Conservation (phyloP, 1,140 invertebrate species). For the Eumeta japonica region DNA sequence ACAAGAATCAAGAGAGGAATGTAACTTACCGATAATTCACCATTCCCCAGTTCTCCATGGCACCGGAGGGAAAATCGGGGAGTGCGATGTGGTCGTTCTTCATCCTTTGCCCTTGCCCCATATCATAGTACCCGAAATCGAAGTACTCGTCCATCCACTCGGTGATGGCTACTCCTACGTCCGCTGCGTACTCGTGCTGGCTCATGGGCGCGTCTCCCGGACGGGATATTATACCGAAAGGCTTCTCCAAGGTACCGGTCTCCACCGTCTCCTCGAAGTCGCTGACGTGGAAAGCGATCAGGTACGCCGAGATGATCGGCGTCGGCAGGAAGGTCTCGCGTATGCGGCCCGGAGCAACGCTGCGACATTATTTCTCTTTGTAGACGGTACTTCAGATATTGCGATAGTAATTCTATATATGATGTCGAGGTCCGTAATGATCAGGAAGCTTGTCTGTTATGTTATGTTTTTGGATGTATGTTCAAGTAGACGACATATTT, state of each 20-base stretch:
- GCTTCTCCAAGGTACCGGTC: slow-evolving; percentile 32
- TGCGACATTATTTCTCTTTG: slow-evolving; percentile 15
- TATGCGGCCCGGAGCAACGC: slow-evolving; percentile 20
- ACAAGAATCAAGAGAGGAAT: too few species aligned
- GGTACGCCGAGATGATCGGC: slow-evolving; percentile 81
- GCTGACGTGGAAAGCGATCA: slow-evolving; percentile 81
- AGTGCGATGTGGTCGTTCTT: slow-evolving; percentile 68
- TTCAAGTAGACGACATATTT: too few species aligned
- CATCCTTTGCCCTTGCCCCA: slow-evolving; percentile 47
- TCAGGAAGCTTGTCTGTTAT: too few species aligned
- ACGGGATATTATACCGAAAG: slow-evolving; percentile 51
- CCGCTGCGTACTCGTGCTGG: slow-evolving; percentile 35
- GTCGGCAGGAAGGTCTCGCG: slow-evolving; percentile 52
- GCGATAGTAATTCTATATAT: too few species aligned
- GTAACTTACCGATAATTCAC: slow-evolving; percentile 70
- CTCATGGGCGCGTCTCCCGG: slow-evolving; percentile 5
- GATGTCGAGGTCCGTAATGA: too few species aligned
- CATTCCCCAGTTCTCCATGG: slow-evolving; percentile 67
- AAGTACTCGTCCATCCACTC: slow-evolving; percentile 54
- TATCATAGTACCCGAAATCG: slow-evolving; percentile 43
- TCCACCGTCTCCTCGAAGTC: slow-evolving; percentile 62
- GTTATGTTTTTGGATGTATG: too few species aligned
- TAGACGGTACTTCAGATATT: too few species aligned
- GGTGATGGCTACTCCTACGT: slow-evolving; percentile 55
- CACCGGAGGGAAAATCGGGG: slow-evolving; percentile 72